Conservation (phyloP, 2,888 invertebrate species). For the Malacosoma neustria region DNA sequence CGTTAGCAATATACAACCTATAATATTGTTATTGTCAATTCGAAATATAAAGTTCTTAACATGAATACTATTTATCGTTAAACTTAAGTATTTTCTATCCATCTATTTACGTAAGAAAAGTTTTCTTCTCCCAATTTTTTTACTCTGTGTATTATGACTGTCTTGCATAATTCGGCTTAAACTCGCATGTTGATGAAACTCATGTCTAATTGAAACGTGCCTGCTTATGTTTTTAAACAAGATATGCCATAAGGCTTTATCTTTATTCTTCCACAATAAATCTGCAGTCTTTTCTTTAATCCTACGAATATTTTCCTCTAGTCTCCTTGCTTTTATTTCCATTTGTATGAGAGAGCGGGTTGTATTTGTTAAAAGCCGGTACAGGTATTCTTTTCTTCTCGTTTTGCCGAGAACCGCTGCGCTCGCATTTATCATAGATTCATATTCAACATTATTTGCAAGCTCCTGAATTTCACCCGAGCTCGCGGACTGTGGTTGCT, state of each 20-base stretch:
- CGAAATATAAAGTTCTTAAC: conserved; percentile 28
- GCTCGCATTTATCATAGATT: conserved; percentile 53
- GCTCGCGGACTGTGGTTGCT: conserved; percentile 29
- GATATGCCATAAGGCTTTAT: conserved; percentile 71
- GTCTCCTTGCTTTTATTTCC: conserved; percentile 73
- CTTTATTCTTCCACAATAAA: conserved; percentile 73
- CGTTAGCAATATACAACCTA: conserved; percentile 26
- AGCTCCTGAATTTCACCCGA: conserved; percentile 31
- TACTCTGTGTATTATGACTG: conserved; percentile 38
- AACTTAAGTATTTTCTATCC: conserved; percentile 19
- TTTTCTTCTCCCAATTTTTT: conserved; percentile 36
- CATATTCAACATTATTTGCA: conserved; percentile 39
- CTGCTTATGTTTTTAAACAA: conserved; percentile 71
- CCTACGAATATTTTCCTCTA: conserved; percentile 74
- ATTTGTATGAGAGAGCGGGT: conserved; percentile 74
- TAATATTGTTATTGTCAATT: conserved; percentile 44
- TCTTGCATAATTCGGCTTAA: conserved; percentile 63
- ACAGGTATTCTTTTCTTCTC: conserved; percentile 69
- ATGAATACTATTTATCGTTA: conserved; percentile 21
- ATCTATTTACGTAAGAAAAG: conserved; percentile 35
- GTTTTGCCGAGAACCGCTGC: conserved; percentile 45
- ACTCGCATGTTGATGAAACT: conserved; percentile 67
- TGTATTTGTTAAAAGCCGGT: conserved; percentile 71
- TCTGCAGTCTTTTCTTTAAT: conserved; percentile 73
- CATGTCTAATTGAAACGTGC: conserved; percentile 66